A percentile compares a stretch with the other conserved stretches of the same genome.
Conservation (phyloP, 2,113 vertebrate species). For the Bungarus multicinctus region DNA sequence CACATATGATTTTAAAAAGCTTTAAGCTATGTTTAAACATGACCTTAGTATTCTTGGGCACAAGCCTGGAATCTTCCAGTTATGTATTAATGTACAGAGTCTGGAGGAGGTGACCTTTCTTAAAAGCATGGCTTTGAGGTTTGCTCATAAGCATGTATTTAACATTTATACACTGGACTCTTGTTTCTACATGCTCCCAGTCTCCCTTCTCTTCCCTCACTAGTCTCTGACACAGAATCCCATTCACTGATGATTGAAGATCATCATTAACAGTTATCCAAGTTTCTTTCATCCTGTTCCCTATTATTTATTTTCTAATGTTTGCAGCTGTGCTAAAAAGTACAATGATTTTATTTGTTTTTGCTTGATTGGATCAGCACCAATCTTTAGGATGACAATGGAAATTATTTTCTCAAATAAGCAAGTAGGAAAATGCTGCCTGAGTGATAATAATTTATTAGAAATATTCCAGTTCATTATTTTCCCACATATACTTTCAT, state of each 20-base stretch:
- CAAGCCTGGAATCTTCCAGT: background rate
- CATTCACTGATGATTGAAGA: background rate
- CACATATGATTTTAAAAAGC: background rate
- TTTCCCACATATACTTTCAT: slow-evolving; percentile 2
- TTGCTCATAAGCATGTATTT: background rate
- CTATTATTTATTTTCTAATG: background rate
- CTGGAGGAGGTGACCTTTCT: background rate
- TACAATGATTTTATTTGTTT: background rate
- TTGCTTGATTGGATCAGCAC: slow-evolving; percentile 4
- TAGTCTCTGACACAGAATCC: background rate
- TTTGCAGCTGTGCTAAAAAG: background rate
- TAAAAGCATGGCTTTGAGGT: background rate
- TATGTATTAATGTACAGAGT: background rate
- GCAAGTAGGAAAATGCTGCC: slow-evolving; percentile 13
- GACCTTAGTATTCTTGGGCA: background rate
- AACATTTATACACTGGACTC: background rate
- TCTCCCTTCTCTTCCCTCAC: background rate
- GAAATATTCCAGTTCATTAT: slow-evolving; percentile 26
- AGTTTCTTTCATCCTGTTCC: background rate
- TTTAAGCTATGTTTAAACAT: background rate
- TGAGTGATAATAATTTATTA: background rate
- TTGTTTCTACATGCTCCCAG: background rate
- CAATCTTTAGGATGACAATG: background rate
- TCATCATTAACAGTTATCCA: background rate
- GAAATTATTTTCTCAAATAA: slow-evolving; percentile 16